Evolutionary conservation across 1,140 invertebrate species (phyloP).

Genomic region (Neuroterus valhalla): DNA sequence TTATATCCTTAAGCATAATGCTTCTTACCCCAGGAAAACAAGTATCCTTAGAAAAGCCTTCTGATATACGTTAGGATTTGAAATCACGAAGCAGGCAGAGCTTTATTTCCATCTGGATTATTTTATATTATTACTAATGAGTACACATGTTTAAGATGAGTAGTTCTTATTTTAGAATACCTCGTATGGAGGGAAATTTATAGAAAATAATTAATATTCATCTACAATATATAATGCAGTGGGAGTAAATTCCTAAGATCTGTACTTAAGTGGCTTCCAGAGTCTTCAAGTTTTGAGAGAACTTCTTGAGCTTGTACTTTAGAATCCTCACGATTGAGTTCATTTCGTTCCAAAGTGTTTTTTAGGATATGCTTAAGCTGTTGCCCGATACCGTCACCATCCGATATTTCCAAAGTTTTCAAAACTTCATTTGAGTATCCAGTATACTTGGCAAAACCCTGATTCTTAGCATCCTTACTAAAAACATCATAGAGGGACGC

Average conservation of each 20-base stretch:
- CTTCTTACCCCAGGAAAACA: no score
- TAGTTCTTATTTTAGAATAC: no score
- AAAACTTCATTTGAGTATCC: conserved; percentile 67
- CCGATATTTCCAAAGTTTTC: conserved; percentile 54
- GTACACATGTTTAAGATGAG: no score
- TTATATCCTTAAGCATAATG: no score
- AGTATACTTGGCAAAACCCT: conserved; percentile 64
- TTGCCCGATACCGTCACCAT: conserved; percentile 61
- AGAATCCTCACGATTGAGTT: conserved; percentile 66
- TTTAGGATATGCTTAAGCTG: conserved; percentile 63
- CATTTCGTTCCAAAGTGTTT: conserved; percentile 60
- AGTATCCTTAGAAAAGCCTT: no score
- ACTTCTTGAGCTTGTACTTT: conserved; percentile 51
- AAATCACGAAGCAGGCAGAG: no score
- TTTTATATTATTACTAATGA: no score
- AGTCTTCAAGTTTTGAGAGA: conserved; percentile 56
- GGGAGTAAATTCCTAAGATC: conserved; percentile 64
- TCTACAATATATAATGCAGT: conserved; percentile 57
- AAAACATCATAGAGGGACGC: conserved; percentile 65
- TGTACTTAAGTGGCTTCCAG: conserved; percentile 59
- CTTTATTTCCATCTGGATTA: no score
- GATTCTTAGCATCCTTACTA: conserved; percentile 69
- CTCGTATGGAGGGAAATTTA: no score
- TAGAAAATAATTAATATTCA: no score
- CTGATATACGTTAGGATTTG: no score